These are phyloP conservation scores for Cyprinodon brontotheroides DNA, from an alignment of 2,113 vertebrate genomes.

Conservation along the genomic window DNA sequence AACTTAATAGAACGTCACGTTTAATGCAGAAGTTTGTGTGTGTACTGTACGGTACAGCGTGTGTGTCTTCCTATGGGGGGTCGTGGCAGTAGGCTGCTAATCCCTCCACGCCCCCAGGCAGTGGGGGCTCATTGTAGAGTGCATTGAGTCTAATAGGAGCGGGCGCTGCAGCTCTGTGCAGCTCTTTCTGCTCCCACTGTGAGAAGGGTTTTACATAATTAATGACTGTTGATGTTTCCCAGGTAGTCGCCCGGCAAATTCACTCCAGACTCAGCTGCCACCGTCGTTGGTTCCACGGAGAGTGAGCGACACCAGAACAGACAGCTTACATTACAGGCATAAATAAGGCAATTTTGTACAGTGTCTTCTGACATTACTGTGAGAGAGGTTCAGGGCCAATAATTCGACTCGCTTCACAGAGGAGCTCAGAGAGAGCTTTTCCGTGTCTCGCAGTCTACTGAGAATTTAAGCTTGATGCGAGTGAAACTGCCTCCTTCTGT, in stretches of 20 bases:
- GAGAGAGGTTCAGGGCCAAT: conserved; percentile 67
- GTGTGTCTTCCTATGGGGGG: conserved; percentile 58
- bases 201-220: conserved; percentile 84
- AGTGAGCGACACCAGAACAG: conserved; percentile 77
- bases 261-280: conserved; percentile 76
- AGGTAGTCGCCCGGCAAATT: conserved; percentile 82
- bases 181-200: conserved; percentile 67
- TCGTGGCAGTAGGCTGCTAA: conserved; percentile 68
- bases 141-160: conserved; percentile 78
- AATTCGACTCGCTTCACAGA: conserved; percentile 72
- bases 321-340: conserved; percentile 81
- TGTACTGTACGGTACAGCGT: conserved; percentile 7
- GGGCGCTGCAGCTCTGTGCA: conserved; percentile 65
- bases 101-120: conserved; percentile 68
- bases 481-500: conserved; percentile 65
- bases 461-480: conserved; percentile 68
- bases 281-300: conserved; percentile 61
- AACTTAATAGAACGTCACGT: conserved; percentile 65
- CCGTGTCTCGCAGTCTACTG: conserved; percentile 64
- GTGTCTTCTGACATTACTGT: conserved; percentile 79
- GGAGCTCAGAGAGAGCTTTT: conserved; percentile 70
- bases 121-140: conserved; percentile 75
- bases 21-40: conserved; percentile 22
- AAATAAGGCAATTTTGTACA: conserved; percentile 83
- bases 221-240: conserved; percentile 85